phyloP scores from a whole-genome alignment of 92 coral and sea anemone species.

The Metridium senile region DNA sequence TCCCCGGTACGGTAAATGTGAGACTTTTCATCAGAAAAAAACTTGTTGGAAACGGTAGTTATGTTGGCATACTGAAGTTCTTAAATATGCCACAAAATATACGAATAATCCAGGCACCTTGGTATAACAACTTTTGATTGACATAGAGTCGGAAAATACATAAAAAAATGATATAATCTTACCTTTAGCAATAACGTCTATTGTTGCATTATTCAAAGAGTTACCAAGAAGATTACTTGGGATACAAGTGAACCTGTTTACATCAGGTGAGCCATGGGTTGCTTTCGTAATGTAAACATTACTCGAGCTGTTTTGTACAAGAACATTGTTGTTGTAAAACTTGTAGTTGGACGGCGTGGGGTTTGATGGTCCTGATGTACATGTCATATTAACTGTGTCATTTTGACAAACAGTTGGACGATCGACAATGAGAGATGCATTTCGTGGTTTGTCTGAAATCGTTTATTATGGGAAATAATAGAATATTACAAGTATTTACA shows the following conservation, averaged over 20 bases:
- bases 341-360: conserved; percentile 2
- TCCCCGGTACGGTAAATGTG: background rate
- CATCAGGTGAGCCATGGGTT: conserved; percentile 1
- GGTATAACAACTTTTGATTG: too few relatives aligned
- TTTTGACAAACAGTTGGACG: conserved; percentile 4
- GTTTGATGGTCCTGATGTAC: conserved; percentile 8
- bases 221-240: conserved; percentile 13
- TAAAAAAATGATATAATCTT: too few relatives aligned
- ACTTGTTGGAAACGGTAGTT: background rate
- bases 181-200: conserved; percentile 27
- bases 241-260: conserved; percentile 24
- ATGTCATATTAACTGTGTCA: conserved; percentile 11
- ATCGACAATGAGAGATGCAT: background rate
- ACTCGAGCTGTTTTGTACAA: conserved; percentile 1
- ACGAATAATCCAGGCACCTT: too few relatives aligned
- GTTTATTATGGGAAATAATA: too few relatives aligned
- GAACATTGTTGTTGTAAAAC: background rate
- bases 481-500: too few relatives aligned
- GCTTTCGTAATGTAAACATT: background rate
- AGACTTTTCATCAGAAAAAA: background rate
- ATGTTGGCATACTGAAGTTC: background rate
- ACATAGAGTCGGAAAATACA: too few relatives aligned
- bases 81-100: too few relatives aligned
- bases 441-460: background rate
- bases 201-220: conserved; percentile 9